Conservation (phyloP, 2,113 vertebrate species). For the Leiothrix lutea region DNA sequence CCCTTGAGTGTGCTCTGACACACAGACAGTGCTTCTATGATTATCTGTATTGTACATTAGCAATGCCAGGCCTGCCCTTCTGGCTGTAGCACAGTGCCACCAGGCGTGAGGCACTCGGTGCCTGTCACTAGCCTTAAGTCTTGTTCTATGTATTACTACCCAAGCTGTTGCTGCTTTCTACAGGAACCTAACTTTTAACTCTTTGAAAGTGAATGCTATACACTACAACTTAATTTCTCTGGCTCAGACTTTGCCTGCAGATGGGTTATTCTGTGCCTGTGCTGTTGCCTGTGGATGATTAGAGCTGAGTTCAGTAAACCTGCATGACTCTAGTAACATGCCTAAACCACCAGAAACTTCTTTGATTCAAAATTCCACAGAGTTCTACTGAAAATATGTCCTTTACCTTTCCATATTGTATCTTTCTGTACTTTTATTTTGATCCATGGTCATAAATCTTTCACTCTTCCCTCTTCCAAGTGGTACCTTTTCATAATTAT, state of each 20-base stretch:
- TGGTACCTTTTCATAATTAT: not conserved
- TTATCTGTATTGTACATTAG: accelerated
- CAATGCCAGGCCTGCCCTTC: not conserved
- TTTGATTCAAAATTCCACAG: not conserved
- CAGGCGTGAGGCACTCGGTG: not conserved
- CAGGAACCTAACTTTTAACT: not conserved
- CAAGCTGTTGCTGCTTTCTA: not conserved
- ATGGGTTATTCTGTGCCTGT: not conserved
- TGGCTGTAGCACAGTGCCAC: slow-evolving; percentile 16
- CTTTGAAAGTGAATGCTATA: not conserved
- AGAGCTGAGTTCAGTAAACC: not conserved
- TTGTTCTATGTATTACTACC: not conserved
- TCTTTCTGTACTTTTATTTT: not conserved
- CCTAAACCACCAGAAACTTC: not conserved
- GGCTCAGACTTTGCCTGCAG: not conserved
- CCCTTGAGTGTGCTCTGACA: not conserved
- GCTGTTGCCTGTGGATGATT: not conserved
- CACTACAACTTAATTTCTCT: not conserved
- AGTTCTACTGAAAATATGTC: not conserved
- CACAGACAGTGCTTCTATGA: not conserved
- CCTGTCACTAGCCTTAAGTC: accelerated
- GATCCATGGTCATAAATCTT: not conserved
- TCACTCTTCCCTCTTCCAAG: accelerated
- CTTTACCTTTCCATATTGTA: not conserved
- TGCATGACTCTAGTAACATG: not conserved